Percentiles rank a stretch among this genome's conserved stretches.
Evolutionary conservation across 37 sponge, comb jelly and placozoan species (phyloP).

Genomic region (Oscarella lobularis): DNA sequence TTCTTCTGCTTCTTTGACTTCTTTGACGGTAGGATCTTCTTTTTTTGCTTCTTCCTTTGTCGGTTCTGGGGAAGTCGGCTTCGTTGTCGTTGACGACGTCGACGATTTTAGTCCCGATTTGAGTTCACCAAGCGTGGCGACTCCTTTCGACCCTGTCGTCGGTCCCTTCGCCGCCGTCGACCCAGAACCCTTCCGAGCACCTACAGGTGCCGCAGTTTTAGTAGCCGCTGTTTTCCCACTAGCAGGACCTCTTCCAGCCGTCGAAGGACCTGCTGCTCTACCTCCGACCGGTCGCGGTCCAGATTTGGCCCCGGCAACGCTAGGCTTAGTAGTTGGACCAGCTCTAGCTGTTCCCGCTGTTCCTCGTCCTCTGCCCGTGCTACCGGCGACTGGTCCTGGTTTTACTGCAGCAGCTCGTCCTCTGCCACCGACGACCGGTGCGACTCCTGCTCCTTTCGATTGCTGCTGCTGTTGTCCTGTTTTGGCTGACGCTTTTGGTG

Average conservation of each 20-base stretch:
- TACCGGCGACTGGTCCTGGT: slow-evolving; percentile 4
- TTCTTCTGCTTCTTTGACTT: slow-evolving; percentile 1
- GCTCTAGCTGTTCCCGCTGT: background rate
- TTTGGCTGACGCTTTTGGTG: slow-evolving; percentile 7
- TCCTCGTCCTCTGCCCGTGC: slow-evolving; percentile 4
- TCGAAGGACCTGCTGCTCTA: slow-evolving; percentile 10
- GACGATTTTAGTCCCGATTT: slow-evolving; percentile 23
- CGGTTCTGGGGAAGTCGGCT: slow-evolving; percentile 15
- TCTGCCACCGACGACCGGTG: slow-evolving; percentile 7
- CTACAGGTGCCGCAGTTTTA: background rate
- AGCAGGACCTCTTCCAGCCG: slow-evolving; percentile 3
- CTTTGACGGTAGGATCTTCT: background rate
- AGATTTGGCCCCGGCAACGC: slow-evolving; percentile 4
- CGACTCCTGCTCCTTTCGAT: slow-evolving; percentile 8
- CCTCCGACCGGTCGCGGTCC: background rate
- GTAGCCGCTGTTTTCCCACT: background rate
- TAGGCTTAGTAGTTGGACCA: background rate
- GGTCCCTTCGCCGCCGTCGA: background rate
- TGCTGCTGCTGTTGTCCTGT: slow-evolving; percentile 12
- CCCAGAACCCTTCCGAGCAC: slow-evolving; percentile 7
- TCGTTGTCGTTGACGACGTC: slow-evolving; percentile 2
- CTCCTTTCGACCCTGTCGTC: slow-evolving; percentile 31
- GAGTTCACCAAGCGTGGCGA: slow-evolving; percentile 54
- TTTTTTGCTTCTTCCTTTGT: background rate
- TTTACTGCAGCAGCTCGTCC: slow-evolving; percentile 8